Conservation (phyloP, 1,140 invertebrate species). For the Pomacea maculata region DNA sequence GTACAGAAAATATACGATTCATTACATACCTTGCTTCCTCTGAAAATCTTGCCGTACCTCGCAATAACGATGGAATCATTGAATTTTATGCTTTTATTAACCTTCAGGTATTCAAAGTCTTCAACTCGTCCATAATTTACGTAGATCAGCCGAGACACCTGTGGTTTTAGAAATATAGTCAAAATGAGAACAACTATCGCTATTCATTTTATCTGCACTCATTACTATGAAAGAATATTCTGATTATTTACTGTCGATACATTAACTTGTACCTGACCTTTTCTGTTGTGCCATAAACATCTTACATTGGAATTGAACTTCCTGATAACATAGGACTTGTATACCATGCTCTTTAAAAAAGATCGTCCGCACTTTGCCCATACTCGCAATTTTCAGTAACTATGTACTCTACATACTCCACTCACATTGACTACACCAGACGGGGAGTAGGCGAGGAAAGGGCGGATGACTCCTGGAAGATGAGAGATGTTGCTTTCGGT, state of each 20-base stretch:
- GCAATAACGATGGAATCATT: constrained; percentile 65
- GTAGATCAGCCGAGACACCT: constrained; percentile 59
- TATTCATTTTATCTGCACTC: too few relatives aligned
- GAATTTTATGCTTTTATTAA: constrained; percentile 52
- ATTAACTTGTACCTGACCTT: too few relatives aligned
- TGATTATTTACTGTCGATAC: too few relatives aligned
- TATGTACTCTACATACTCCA: background rate
- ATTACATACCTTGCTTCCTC: constrained; percentile 50
- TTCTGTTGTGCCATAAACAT: too few relatives aligned
- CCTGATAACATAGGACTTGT: too few relatives aligned
- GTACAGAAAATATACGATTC: too few relatives aligned
- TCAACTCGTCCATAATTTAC: constrained; percentile 68
- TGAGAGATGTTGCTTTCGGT: constrained; percentile 52
- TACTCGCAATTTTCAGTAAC: background rate
- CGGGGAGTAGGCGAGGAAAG: constrained; percentile 59
- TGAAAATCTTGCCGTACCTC: constrained; percentile 68
- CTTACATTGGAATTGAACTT: too few relatives aligned
- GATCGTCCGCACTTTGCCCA: background rate
- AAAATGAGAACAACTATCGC: background rate
- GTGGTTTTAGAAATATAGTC: background rate
- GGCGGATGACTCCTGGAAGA: constrained; percentile 51
- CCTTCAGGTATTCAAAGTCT: constrained; percentile 64
- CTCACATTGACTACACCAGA: constrained; percentile 29
- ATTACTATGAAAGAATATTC: too few relatives aligned
- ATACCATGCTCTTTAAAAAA: background rate